Evolutionary conservation across 1,140 invertebrate species (phyloP).

Genomic region (Battus philenor): DNA sequence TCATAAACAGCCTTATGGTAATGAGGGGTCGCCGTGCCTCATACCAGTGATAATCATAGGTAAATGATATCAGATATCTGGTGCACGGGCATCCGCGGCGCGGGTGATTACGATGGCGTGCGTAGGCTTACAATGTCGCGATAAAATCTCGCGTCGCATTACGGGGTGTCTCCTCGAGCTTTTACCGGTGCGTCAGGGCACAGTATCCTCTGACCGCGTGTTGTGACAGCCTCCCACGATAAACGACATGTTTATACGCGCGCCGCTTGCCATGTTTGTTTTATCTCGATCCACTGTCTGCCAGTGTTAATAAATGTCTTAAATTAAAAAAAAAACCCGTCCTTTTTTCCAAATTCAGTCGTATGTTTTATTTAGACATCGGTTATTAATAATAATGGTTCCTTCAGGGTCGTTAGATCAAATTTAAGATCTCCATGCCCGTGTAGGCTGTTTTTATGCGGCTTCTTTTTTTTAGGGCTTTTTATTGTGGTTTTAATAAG

Average conservation of each 20-base stretch:
- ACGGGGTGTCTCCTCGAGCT: conserved; percentile 57
- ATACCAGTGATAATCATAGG: conserved; percentile 31
- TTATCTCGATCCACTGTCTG: conserved; percentile 64
- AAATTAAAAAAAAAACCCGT: conserved; percentile 56
- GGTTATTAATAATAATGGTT: conserved; percentile 74
- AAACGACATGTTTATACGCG: conserved; percentile 65
- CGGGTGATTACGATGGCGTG: conserved; percentile 34
- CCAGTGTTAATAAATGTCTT: conserved; percentile 71
- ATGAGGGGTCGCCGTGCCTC: conserved; percentile 1
- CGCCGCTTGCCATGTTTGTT: conserved; percentile 72
- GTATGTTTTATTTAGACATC: conserved; percentile 72
- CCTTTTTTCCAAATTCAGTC: conserved; percentile 49
- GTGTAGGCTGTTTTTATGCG: conserved; percentile 58
- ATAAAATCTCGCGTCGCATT: conserved; percentile 55
- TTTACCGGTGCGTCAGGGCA: conserved; percentile 60
- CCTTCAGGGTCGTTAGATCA: conserved; percentile 66
- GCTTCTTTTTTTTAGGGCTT: conserved; percentile 56
- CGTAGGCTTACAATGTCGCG: conserved; percentile 61
- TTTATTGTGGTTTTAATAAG: conserved; percentile 56
- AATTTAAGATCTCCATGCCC: conserved; percentile 59
- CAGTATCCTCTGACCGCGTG: conserved; percentile 49
- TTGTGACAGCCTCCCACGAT: conserved; percentile 75
- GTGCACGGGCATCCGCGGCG: conserved; percentile 20
- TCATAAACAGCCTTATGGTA: conserved; percentile 12
- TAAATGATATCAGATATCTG: conserved; percentile 31